Base-by-base conservation (phyloP, 2,113 vertebrate genomes). In the Nannobrachium achirus region DNA sequence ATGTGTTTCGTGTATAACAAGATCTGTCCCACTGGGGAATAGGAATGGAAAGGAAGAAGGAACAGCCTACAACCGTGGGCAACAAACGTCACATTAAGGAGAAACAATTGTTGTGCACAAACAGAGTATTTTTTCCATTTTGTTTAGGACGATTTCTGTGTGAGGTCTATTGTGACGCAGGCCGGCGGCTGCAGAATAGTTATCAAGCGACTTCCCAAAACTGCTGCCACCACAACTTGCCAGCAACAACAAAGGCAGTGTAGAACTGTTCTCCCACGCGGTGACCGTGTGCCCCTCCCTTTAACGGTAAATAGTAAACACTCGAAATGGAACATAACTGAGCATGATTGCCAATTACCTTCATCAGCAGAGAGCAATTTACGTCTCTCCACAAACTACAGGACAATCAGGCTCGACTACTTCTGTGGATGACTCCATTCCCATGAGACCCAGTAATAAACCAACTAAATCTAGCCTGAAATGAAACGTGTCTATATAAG, bases 1-100 rank as follows among this genome's bases (percentile, higher is more conserved):
- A 41, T 76, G 77, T 48, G 65, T 52, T 56, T 33, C 16, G 40
- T 76, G 63, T 58, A 70, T 80, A 72, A 56, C 63, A 33, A 25
- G 10, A 66, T 76, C 73, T 5, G 25, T 73, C 65, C 49, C 57
- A 38, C 62, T 55, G 62, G 67, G 70, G 53, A 55, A 53, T 53
- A 56, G 39, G 61, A 78, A 42, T 48, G 59, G 53, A 74, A 20
- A 33, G 25, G 15, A 6, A 49, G 18, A 45, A n/a, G 42, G 7
- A 42, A 55, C 52, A 61, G 20, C 33, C 52, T 59, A 42, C 20
- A 48, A 57, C 63, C 63, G 48, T 10, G 41, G 49, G 15, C 53
- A 55, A 50, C 33, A 45, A 25, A 10, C 57, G 11, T 48, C 11
- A 48, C 45, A 13, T 48, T 11, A 48, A 48, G 45, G 45, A 48